Conservation (phyloP, 2,888 invertebrate genomes). For the Phaonia tiefii region DNA sequence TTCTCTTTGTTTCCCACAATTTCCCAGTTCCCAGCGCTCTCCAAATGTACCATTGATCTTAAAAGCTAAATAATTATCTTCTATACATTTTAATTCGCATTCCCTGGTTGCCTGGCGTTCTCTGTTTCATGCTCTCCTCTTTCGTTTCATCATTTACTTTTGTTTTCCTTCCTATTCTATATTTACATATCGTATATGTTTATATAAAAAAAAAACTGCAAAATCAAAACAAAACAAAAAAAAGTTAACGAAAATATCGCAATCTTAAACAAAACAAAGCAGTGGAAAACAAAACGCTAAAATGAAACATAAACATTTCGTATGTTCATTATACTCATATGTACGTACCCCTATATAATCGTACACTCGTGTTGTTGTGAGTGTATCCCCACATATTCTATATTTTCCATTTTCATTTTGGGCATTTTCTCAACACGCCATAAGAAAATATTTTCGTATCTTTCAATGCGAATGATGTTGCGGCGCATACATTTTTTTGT, state of each 20-base stretch:
- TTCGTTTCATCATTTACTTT: slow-evolving; percentile 8
- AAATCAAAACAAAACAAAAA: slow-evolving; percentile 44
- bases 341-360: too few relatives aligned
- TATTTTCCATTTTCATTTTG: slow-evolving; percentile 17
- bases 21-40: background rate
- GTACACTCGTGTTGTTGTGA: background rate
- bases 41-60: background rate
- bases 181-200: too few relatives aligned
- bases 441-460: slow-evolving; percentile 25
- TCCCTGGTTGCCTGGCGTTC: slow-evolving; percentile 31
- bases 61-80: slow-evolving; percentile 30
- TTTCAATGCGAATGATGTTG: slow-evolving; percentile 21
- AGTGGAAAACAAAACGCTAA: background rate
- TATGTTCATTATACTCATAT: background rate
- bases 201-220: slow-evolving; percentile 35
- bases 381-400: slow-evolving; percentile 22
- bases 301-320: slow-evolving; percentile 28
- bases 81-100: background rate
- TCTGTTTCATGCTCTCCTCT: background rate
- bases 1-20: background rate
- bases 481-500: slow-evolving; percentile 18
- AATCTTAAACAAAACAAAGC: slow-evolving; percentile 41
- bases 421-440: slow-evolving; percentile 24
- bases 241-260: slow-evolving; percentile 37
- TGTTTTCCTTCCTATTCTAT: slow-evolving; percentile 2